phyloP scores from a whole-genome alignment of 2,113 vertebrate genomes.

The Eretmodus cyanostictus region DNA sequence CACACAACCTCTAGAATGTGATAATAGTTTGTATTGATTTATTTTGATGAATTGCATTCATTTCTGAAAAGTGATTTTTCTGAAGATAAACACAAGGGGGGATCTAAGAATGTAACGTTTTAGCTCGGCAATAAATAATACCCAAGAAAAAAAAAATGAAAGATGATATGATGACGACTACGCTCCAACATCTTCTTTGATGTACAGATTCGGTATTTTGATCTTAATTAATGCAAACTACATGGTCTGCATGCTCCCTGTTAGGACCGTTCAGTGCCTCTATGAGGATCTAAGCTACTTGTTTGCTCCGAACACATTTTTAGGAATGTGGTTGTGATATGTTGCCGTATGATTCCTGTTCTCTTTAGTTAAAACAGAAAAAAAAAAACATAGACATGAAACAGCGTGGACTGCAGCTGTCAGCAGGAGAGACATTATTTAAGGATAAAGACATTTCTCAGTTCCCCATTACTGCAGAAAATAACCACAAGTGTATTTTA shows the following conservation, averaged over 20 bases:
- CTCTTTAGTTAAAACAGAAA: neutral
- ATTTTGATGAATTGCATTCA: constrained; percentile 26
- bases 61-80: neutral
- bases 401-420: neutral
- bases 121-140: neutral
- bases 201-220: neutral
- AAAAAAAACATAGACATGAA: neutral
- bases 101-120: neutral
- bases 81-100: neutral
- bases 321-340: neutral
- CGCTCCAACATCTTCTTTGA: neutral
- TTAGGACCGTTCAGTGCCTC: neutral
- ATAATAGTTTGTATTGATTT: constrained; percentile 27
- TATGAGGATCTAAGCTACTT: neutral
- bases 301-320: neutral
- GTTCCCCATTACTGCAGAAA: neutral
- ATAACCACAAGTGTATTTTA: neutral
- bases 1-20: neutral
- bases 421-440: neutral
- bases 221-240: neutral
- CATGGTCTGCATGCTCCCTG: neutral
- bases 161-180: neutral
- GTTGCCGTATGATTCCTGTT: neutral
- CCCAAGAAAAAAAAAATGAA: neutral
- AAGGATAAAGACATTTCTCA: neutral